These are phyloP conservation scores for Gandaritis pyraliata DNA, from an alignment of 2,888 invertebrate species.

Conservation along the genomic window DNA sequence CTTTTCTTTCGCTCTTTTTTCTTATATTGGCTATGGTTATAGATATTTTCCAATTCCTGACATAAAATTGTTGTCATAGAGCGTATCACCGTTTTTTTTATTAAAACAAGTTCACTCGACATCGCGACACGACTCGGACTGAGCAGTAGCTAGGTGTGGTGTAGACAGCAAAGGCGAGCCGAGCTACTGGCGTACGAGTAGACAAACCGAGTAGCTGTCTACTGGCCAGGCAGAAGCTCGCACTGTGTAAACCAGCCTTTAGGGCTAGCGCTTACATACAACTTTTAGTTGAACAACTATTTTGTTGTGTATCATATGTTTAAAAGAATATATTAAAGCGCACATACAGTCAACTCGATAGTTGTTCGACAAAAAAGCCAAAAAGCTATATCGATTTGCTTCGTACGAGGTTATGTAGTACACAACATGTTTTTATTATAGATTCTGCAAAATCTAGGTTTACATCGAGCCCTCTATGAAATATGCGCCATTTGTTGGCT, in stretches of 20 bases:
- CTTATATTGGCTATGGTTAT: conserved; percentile 28
- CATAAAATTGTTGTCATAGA: conserved; percentile 35
- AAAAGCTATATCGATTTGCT: too few relatives aligned
- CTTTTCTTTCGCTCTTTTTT: conserved; percentile 35
- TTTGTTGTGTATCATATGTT: too few relatives aligned
- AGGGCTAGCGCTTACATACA: too few relatives aligned
- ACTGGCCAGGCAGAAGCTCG: conserved; percentile 33
- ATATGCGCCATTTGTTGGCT: conserved; percentile 37
- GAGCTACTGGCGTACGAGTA: conserved; percentile 43
- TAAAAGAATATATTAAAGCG: too few relatives aligned
- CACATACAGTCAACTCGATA: too few relatives aligned
- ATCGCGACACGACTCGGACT: conserved; percentile 30
- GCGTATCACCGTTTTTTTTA: conserved; percentile 32
- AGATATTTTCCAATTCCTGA: conserved; percentile 35
- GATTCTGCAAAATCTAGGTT: conserved; percentile 7
- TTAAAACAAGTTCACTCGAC: conserved; percentile 33
- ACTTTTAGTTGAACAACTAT: too few relatives aligned
- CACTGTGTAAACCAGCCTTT: conserved; percentile 32
- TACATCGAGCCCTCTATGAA: conserved; percentile 34
- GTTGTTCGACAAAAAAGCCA: too few relatives aligned
- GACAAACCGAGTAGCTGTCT: conserved; percentile 41
- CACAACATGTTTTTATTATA: conserved; percentile 22
- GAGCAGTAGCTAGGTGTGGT: conserved; percentile 34
- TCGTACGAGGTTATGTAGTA: conserved; percentile 21
- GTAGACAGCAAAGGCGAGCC: conserved; percentile 40